Base-by-base conservation (phyloP, 2,797 vertebrate species). In the Philypnodon macrostomus region DNA sequence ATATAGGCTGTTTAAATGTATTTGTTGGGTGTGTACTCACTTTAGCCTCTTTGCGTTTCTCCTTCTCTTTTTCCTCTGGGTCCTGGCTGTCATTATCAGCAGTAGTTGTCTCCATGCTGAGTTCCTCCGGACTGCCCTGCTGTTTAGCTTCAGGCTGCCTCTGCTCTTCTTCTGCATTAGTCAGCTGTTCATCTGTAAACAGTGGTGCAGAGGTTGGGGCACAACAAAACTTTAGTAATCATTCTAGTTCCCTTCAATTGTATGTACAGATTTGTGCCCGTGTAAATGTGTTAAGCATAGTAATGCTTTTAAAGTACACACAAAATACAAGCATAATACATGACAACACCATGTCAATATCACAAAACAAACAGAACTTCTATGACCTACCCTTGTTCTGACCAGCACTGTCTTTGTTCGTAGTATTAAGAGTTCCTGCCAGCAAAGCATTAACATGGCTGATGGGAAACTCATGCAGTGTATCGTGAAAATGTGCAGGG, bases 381-480 rank as follows among this genome's bases (percentile, higher is more conserved):
- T 2, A 31, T 34, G 47, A 59, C 50, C 14, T 44, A 4, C 3
- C n/a, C 12, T 38, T 4, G 7, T 24, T 57, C 13, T 73, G n/a
- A 74, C 81, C 77, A 36, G 64, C 42, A 19, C 35, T 47, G 4
- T 80, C 70, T 70, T 85, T 87, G 69, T 64, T 62, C 1, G 64
- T 39, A 3, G 84, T 50, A 45, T 89, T 75, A 53, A 95, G 89
- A 0, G 84, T 91, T 19, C 94, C 94, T 54, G 90, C 90, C 57
- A 97, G 84, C 58, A 99, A 78, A 80, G 91, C 91, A 2, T 92
- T 91, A 66, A 98, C 90, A 75, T 93, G 92, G 85, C 90, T 93
- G 79, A 98, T 92, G 41, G 96, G 95, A 66, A 98, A 98, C 58
- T 95, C 94, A 27, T 95, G 90, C 45, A 99, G 90, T 10, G 70